Conservation (phyloP, 2,888 invertebrate species). For the Oscheius sp. region DNA sequence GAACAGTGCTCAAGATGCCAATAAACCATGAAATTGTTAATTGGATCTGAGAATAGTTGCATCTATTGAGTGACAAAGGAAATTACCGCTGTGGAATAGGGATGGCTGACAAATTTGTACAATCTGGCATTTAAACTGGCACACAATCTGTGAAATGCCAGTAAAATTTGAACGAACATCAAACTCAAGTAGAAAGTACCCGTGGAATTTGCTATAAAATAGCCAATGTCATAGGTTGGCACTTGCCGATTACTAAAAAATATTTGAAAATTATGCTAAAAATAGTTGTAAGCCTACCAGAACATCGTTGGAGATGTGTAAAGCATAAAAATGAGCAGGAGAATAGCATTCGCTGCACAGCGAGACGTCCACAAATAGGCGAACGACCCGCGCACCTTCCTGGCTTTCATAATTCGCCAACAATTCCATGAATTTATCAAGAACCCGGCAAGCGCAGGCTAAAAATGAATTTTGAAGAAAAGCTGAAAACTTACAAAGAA, state of each 20-base stretch:
- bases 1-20: constrained; percentile 17
- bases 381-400: constrained; percentile 1
- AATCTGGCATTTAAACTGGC: constrained; percentile 16
- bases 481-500: constrained; percentile 14
- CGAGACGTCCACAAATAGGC: constrained; percentile 14
- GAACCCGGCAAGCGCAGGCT: constrained; percentile 12
- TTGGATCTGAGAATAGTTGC: background rate
- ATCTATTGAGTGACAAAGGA: too few species aligned
- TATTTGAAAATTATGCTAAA: background rate
- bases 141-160: constrained; percentile 9
- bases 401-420: background rate
- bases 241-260: constrained; percentile 30
- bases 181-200: constrained; percentile 22
- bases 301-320: constrained; percentile 16
- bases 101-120: constrained; percentile 5
- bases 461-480: background rate
- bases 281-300: background rate
- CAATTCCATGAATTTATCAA: constrained; percentile 9
- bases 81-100: background rate
- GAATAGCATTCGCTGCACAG: constrained; percentile 3
- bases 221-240: constrained; percentile 9
- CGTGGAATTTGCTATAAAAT: constrained; percentile 24
- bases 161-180: constrained; percentile 21
- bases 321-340: constrained; percentile 16
- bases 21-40: constrained; percentile 13